A percentile compares a stretch with the other conserved stretches of the same genome.
Evolutionary conservation across 92 coral and sea anemone species (phyloP).

Genomic region (Siderastrea siderea): DNA sequence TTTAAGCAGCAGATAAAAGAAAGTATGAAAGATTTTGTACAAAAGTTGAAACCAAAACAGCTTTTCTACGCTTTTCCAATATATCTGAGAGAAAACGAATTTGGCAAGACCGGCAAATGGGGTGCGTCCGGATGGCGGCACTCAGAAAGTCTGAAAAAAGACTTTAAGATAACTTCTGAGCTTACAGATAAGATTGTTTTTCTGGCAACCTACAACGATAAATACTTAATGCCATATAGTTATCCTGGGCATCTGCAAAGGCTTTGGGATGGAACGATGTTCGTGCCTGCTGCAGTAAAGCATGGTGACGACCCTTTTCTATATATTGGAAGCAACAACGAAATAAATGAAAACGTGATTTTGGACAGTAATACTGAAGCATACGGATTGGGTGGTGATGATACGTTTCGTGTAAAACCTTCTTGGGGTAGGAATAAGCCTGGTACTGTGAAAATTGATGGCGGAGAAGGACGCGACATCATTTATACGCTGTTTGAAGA

Average conservation of each 20-base stretch:
- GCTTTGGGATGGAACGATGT: neutral
- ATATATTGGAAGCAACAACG: neutral
- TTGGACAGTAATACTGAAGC: conserved; percentile 14
- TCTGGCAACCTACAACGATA: neutral
- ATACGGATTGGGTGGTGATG: conserved; percentile 5
- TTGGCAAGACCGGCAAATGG: too few species aligned
- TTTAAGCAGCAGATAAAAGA: neutral
- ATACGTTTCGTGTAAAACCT: neutral
- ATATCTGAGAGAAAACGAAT: neutral
- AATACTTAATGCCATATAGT: neutral
- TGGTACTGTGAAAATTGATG: too few species aligned
- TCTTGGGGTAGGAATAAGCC: neutral
- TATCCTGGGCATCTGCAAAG: too few species aligned
- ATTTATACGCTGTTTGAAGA: too few species aligned
- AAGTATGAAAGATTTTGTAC: neutral
- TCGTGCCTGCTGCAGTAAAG: neutral
- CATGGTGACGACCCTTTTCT: neutral
- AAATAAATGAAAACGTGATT: neutral
- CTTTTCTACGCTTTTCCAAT: neutral
- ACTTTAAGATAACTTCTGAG: neutral
- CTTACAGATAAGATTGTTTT: neutral
- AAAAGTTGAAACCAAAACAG: conserved; percentile 3
- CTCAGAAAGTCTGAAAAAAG: neutral
- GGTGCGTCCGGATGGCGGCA: neutral
- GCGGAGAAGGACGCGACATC: too few species aligned